Evolutionary conservation across 1,140 invertebrate genomes (phyloP).

Genomic region (Oryzaephilus surinamensis): DNA sequence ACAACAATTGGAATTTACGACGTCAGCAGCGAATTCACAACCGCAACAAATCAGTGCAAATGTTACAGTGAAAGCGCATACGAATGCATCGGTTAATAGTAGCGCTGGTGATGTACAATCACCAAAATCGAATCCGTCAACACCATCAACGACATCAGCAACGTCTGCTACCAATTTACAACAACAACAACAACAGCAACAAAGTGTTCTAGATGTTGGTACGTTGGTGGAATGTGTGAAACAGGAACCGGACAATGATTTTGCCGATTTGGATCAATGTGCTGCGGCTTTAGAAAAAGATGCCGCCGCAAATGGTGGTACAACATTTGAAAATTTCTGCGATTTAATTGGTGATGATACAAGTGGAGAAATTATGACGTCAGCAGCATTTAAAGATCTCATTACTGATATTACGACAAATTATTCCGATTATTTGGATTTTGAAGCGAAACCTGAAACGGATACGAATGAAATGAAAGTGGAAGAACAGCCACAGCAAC

Average conservation of each 20-base stretch:
- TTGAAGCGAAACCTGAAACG: conserved; percentile 42
- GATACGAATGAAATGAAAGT: conserved; percentile 41
- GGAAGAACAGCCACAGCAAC: conserved; percentile 28
- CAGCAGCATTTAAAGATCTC: conserved; percentile 77
- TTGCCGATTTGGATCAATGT: conserved; percentile 70
- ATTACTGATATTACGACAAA: conserved; percentile 75
- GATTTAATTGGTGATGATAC: conserved; percentile 74
- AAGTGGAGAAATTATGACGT: conserved; percentile 66
- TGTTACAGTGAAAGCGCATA: conserved; percentile 81
- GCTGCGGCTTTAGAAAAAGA: conserved; percentile 72
- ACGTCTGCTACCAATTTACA: conserved; percentile 25
- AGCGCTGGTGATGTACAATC: conserved; percentile 52
- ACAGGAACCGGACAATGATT: conserved; percentile 65
- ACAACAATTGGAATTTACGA: conserved; percentile 78
- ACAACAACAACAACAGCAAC: conserved; percentile 24
- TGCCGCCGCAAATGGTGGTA: conserved; percentile 52
- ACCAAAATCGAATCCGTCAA: conserved; percentile 36
- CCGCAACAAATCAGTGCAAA: conserved; percentile 86
- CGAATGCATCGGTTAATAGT: conserved; percentile 72
- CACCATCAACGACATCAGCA: conserved; percentile 14
- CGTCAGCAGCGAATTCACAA: conserved; percentile 66
- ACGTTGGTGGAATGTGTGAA: conserved; percentile 73
- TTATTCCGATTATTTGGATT: conserved; percentile 71
- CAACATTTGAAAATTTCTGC: conserved; percentile 67
- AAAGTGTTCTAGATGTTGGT: conserved; percentile 44